A percentile compares a stretch with the other conserved stretches of the same genome.
Evolutionary conservation across 2,797 vertebrate genomes (phyloP).

Genomic region (Hipposideros larvatus): DNA sequence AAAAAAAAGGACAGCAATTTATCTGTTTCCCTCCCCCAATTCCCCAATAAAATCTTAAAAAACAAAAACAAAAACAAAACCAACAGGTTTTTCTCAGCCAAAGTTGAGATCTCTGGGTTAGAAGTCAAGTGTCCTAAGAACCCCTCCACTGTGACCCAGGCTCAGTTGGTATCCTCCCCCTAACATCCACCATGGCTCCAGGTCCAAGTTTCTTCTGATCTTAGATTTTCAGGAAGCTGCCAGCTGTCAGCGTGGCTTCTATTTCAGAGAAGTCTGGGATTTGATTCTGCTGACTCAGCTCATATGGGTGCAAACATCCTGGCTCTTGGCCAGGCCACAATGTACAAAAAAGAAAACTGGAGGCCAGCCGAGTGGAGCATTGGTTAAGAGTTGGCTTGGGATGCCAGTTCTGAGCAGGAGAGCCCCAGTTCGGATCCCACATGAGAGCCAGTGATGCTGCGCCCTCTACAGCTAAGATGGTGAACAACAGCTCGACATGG

Average conservation of each 20-base stretch:
- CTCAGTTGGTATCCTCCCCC: background rate
- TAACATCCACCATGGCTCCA: background rate
- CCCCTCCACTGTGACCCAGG: background rate
- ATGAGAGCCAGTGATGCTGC: too few species aligned
- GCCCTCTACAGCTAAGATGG: too few species aligned
- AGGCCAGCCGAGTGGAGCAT: too few species aligned
- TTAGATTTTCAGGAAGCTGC: constrained; percentile 54
- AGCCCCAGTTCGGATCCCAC: too few species aligned
- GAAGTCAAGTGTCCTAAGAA: background rate
- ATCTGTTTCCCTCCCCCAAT: too few species aligned
- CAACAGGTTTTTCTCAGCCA: background rate
- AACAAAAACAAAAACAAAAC: too few species aligned
- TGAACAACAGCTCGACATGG: too few species aligned
- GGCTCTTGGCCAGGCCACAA: background rate
- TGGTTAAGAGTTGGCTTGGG: too few species aligned
- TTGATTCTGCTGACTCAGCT: constrained; percentile 65
- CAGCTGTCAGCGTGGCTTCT: background rate
- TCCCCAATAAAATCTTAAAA: too few species aligned
- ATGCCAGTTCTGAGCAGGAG: too few species aligned
- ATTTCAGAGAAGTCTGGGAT: constrained; percentile 64
- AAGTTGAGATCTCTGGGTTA: background rate
- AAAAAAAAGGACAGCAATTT: too few species aligned
- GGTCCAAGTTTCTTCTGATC: constrained; percentile 8
- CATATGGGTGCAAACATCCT: constrained; percentile 7
- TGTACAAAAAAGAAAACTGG: background rate